Evolutionary conservation across 1,140 invertebrate genomes (phyloP).

Genomic region (Hydropsyche tenuis): DNA sequence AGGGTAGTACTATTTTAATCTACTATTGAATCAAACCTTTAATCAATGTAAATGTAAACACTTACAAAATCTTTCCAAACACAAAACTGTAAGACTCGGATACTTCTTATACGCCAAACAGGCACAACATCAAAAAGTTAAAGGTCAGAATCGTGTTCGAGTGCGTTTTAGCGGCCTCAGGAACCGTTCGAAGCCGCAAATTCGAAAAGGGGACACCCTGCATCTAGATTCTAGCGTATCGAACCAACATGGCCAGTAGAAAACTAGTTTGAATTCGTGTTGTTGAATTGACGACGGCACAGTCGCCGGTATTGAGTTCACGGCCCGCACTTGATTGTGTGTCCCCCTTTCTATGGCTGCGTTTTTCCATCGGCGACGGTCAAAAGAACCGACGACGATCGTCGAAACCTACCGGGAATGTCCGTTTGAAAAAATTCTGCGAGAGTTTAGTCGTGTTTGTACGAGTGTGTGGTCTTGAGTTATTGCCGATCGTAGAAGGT

Average conservation of each 20-base stretch:
- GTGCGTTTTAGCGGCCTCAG: too few relatives aligned
- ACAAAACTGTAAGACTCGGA: too few relatives aligned
- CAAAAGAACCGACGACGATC: not conserved
- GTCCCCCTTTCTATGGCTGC: slow-evolving; percentile 37
- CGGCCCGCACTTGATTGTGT: slow-evolving; percentile 40
- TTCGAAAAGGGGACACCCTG: slow-evolving; percentile 15
- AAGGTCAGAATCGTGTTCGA: too few relatives aligned
- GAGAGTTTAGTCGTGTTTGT: too few relatives aligned
- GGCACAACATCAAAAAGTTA: too few relatives aligned
- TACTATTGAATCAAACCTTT: too few relatives aligned
- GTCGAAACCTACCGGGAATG: not conserved
- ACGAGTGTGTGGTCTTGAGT: not conserved
- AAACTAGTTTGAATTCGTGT: slow-evolving; percentile 37
- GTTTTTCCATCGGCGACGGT: slow-evolving; percentile 22
- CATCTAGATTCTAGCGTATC: not conserved
- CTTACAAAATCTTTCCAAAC: too few relatives aligned
- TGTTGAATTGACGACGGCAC: not conserved
- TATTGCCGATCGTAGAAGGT: too few relatives aligned
- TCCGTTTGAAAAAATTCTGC: too few relatives aligned
- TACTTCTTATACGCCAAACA: too few relatives aligned
- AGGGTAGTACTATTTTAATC: too few relatives aligned
- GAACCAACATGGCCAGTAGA: slow-evolving; percentile 12
- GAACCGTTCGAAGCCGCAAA: not conserved
- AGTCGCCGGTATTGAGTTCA: slow-evolving; percentile 33
- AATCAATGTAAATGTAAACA: too few relatives aligned